These are phyloP conservation scores for Merodon equestris DNA, from an alignment of 2,888 invertebrate genomes.

Conservation along the genomic window DNA sequence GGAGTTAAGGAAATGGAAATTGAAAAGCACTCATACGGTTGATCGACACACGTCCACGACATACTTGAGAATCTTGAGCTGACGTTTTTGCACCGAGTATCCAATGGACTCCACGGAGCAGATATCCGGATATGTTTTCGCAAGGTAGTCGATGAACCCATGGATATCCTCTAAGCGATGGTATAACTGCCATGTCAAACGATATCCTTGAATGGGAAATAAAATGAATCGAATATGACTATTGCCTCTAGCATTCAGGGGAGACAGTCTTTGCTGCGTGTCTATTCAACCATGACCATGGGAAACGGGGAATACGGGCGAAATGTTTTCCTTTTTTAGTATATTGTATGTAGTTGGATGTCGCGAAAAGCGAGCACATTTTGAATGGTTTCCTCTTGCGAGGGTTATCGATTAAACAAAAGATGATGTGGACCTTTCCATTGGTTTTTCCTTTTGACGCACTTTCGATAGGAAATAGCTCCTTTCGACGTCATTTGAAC, in stretches of 20 bases:
- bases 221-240: constrained; percentile 1
- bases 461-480: neutral
- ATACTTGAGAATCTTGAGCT: constrained; percentile 83
- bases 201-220: constrained; percentile 73
- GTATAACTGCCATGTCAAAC: constrained; percentile 89
- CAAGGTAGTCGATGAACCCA: constrained; percentile 86
- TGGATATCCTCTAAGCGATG: constrained; percentile 85
- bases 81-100: constrained; percentile 85
- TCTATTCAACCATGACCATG: constrained; percentile 10
- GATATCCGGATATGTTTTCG: constrained; percentile 85
- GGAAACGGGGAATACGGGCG: neutral
- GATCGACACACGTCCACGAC: constrained; percentile 17
- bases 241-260: constrained; percentile 30
- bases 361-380: constrained; percentile 45
- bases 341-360: constrained; percentile 57
- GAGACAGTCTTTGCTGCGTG: constrained; percentile 20
- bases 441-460: constrained; percentile 8
- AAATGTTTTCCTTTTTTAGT: constrained; percentile 17
- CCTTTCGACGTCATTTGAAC: no score
- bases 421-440: neutral
- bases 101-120: constrained; percentile 88
- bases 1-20: constrained; percentile 22
- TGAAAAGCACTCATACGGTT: neutral
- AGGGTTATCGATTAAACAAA: constrained; percentile 61
- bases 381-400: constrained; percentile 44